Percentiles rank a stretch among this genome's conserved stretches.
Evolutionary conservation across 2,888 invertebrate species (phyloP).

Genomic region (Nymphalis c-album): DNA sequence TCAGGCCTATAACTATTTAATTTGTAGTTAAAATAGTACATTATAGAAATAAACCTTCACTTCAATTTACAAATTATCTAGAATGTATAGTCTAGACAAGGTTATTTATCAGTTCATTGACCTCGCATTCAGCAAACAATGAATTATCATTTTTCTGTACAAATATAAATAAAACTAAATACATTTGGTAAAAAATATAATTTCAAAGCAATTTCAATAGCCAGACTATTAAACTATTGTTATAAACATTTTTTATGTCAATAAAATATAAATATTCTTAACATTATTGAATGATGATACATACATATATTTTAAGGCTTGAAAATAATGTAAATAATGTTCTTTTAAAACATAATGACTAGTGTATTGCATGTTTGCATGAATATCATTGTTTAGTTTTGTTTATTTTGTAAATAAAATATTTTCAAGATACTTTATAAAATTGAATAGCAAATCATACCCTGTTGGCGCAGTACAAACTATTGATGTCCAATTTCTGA

Average conservation of each 20-base stretch:
- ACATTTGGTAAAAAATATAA: neutral
- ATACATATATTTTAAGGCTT: too few species aligned
- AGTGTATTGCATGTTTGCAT: neutral
- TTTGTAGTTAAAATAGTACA: neutral
- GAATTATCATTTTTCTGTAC: constrained; percentile 2
- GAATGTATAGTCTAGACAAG: constrained; percentile 24
- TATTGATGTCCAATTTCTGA: constrained; percentile 99
- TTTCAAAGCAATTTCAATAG: neutral
- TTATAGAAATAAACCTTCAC: neutral
- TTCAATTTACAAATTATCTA: constrained; percentile 16
- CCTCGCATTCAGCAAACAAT: constrained; percentile 16
- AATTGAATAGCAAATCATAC: constrained; percentile 64
- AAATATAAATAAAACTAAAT: constrained; percentile 1
- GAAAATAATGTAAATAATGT: neutral
- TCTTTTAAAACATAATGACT: neutral
- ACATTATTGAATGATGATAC: too few species aligned
- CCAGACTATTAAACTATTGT: neutral
- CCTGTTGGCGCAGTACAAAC: constrained; percentile 93
- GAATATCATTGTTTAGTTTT: too few species aligned
- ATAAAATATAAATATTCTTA: neutral
- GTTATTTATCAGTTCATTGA: constrained; percentile 34
- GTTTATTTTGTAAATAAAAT: too few species aligned
- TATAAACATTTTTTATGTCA: neutral
- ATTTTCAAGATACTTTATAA: too few species aligned
- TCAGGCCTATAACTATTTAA: too few species aligned